phyloP scores from a whole-genome alignment of 30 jellyfish, hydroid and myxozoan species.

The Pseudorhiza aurosa region DNA sequence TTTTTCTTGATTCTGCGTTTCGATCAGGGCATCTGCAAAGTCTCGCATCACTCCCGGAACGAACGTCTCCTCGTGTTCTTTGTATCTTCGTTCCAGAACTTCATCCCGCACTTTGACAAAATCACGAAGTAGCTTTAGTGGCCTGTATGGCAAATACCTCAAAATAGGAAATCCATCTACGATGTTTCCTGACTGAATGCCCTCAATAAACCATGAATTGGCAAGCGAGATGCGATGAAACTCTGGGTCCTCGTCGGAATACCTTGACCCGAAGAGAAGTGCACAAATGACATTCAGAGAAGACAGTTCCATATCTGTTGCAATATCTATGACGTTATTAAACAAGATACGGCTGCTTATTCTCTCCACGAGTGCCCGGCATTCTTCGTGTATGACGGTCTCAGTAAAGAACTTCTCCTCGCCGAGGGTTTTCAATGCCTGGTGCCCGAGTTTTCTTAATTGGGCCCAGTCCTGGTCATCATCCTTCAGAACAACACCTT shows the following conservation, averaged over 20 bases:
- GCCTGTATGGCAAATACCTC: slow-evolving; percentile 76
- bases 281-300: slow-evolving; percentile 82
- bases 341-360: slow-evolving; percentile 6
- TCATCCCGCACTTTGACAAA: slow-evolving; percentile 73
- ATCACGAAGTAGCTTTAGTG: slow-evolving; percentile 41
- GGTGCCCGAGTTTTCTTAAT: slow-evolving; percentile 52
- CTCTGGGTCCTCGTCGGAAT: slow-evolving; percentile 72
- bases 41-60: slow-evolving; percentile 52
- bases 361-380: slow-evolving; percentile 45
- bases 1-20: slow-evolving; percentile 33
- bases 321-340: slow-evolving; percentile 28
- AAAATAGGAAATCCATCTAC: slow-evolving; percentile 82
- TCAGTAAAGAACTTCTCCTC: slow-evolving; percentile 39
- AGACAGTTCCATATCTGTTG: slow-evolving; percentile 54
- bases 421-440: slow-evolving; percentile 46
- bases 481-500: slow-evolving; percentile 62
- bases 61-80: slow-evolving; percentile 74
- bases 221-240: slow-evolving; percentile 68
- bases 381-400: slow-evolving; percentile 43
- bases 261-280: slow-evolving; percentile 74
- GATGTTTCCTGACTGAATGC: slow-evolving; percentile 65
- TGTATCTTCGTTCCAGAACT: slow-evolving; percentile 38
- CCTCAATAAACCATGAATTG: slow-evolving; percentile 70
- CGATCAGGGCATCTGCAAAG: slow-evolving; percentile 67
- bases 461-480: slow-evolving; percentile 35